Evolutionary conservation across 2,113 vertebrate species (phyloP).

Genomic region (Tetrao urogallus): DNA sequence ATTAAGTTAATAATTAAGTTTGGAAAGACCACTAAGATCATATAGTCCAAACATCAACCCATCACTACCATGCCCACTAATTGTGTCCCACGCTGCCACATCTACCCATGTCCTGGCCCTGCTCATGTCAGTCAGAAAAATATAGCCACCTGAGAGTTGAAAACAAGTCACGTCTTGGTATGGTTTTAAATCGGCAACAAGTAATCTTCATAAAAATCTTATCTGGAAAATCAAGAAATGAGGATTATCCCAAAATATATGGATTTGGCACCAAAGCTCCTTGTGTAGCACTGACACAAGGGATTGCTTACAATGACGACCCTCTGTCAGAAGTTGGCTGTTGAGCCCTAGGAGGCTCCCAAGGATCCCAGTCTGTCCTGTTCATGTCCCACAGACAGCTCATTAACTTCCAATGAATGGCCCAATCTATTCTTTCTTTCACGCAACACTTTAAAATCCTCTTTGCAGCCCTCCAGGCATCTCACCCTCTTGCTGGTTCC

Average conservation of each 20-base stretch:
- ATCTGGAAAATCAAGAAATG: slow-evolving; percentile 7
- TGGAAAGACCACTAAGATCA: no score
- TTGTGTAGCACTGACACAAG: neutral
- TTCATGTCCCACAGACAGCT: neutral
- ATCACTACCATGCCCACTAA: no score
- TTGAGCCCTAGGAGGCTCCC: neutral
- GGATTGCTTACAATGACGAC: neutral
- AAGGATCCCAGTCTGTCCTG: neutral
- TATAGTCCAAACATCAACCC: no score
- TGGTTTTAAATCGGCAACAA: neutral
- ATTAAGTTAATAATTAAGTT: no score
- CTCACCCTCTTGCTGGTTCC: slow-evolving; percentile 15
- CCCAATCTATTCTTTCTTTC: slow-evolving; percentile 6
- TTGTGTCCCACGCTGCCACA: no score
- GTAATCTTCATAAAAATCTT: neutral
- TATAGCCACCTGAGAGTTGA: neutral
- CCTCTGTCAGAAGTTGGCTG: neutral
- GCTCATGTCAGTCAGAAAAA: neutral
- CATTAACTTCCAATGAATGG: neutral
- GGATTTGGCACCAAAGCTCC: neutral
- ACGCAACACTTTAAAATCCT: slow-evolving; percentile 12
- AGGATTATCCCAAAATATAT: neutral
- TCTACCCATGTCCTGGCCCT: neutral
- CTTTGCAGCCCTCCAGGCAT: neutral
- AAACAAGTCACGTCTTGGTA: neutral